These are phyloP conservation scores for Helogale parvula DNA, from an alignment of 2,113 vertebrate genomes.

Conservation along the genomic window DNA sequence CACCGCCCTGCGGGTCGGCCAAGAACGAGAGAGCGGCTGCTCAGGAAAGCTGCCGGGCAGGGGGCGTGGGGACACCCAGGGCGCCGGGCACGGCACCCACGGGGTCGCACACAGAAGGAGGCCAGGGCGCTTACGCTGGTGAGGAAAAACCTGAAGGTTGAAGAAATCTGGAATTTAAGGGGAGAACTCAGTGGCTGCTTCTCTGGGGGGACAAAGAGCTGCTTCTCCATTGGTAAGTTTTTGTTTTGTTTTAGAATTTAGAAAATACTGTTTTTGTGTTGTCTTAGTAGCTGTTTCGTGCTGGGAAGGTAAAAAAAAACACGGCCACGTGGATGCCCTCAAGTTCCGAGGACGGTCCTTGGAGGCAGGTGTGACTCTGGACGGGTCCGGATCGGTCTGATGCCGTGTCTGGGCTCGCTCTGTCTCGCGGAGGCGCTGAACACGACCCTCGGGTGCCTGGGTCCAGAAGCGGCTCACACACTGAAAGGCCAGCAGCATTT, in stretches of 20 bases:
- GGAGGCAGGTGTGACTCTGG: neutral
- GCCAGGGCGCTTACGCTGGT: rapidly evolving
- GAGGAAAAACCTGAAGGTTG: rapidly evolving
- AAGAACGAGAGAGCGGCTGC: rapidly evolving
- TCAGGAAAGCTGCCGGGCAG: neutral
- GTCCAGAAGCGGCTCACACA: rapidly evolving
- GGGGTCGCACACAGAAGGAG: rapidly evolving
- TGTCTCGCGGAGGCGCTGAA: rapidly evolving
- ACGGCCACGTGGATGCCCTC: rapidly evolving
- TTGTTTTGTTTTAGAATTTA: neutral
- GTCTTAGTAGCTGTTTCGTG: neutral
- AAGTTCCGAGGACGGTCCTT: rapidly evolving
- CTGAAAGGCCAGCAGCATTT: rapidly evolving
- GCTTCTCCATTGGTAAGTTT: neutral
- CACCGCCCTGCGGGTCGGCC: neutral
- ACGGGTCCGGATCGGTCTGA: rapidly evolving
- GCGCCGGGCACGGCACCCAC: rapidly evolving
- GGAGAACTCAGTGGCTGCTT: neutral
- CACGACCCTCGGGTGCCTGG: rapidly evolving
- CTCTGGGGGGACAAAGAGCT: neutral
- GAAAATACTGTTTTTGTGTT: rapidly evolving
- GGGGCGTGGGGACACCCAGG: rapidly evolving
- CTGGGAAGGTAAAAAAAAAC: too few species aligned
- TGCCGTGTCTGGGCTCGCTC: neutral
- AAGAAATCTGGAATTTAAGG: neutral